A percentile compares a stretch with the other conserved stretches of the same genome.
Evolutionary conservation across 2,113 vertebrate genomes (phyloP).

Genomic region (Neofelis nebulosa): DNA sequence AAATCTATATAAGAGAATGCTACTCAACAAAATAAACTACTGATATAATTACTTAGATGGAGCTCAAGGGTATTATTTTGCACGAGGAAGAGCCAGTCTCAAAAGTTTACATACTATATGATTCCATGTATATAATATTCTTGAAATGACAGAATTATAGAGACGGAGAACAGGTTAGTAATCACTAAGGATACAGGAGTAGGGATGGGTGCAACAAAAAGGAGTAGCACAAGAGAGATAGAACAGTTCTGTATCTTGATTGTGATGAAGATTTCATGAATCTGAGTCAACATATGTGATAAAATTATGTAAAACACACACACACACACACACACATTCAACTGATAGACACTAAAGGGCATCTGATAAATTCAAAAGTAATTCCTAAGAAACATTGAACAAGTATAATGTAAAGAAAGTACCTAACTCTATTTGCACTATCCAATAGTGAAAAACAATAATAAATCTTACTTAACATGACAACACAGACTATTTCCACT

Average conservation of each 20-base stretch:
- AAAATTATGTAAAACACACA: not conserved
- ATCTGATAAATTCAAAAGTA: not conserved
- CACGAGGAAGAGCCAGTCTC: not conserved
- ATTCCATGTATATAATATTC: not conserved
- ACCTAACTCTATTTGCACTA: not conserved
- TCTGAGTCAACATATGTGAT: not conserved
- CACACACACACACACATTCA: not conserved
- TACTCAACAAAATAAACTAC: not conserved
- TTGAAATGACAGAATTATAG: not conserved
- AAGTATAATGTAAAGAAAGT: not conserved
- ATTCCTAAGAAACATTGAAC: not conserved
- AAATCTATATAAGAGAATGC: not conserved
- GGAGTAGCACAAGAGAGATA: not conserved
- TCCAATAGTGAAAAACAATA: not conserved
- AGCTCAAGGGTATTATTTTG: not conserved
- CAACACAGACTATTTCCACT: not conserved
- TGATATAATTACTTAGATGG: not conserved
- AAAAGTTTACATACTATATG: not conserved
- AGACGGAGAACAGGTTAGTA: not conserved
- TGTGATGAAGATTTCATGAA: not conserved
- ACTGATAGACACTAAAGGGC: not conserved
- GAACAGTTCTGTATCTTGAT: not conserved
- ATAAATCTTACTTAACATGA: not conserved
- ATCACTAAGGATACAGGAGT: not conserved
- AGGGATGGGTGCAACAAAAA: not conserved